phyloP scores from a whole-genome alignment of 2,797 vertebrate genomes.

The Acanthornis magna region DNA sequence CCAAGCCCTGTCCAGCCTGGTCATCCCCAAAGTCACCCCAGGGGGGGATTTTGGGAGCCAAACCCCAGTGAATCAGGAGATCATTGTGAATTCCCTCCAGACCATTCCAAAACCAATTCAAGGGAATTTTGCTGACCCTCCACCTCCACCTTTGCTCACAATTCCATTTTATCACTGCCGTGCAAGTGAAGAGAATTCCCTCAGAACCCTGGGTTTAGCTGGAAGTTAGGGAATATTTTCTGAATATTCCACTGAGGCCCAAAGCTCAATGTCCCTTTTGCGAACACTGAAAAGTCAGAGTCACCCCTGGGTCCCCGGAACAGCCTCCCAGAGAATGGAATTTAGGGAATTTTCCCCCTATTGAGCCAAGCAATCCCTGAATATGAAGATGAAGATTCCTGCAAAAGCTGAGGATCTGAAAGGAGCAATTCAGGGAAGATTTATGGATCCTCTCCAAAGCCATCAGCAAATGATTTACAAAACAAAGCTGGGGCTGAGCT shows the following conservation, averaged over 20 bases:
- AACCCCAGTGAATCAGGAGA: background rate
- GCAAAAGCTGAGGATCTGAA: background rate
- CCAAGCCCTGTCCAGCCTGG: background rate
- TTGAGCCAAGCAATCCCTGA: background rate
- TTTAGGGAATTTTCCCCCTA: background rate
- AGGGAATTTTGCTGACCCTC: background rate
- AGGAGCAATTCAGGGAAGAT: background rate
- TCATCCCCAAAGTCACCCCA: background rate
- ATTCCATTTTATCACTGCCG: background rate
- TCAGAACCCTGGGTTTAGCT: background rate
- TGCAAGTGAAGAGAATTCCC: background rate
- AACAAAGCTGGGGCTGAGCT: background rate
- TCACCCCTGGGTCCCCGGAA: background rate
- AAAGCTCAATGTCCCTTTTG: background rate
- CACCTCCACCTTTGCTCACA: background rate
- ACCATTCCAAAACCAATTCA: background rate
- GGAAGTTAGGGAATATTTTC: background rate
- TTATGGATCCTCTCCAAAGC: background rate
- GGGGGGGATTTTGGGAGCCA: background rate
- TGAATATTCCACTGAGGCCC: too few species aligned
- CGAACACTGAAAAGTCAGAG: background rate
- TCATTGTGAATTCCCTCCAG: background rate
- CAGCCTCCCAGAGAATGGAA: background rate
- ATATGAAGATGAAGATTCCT: background rate
- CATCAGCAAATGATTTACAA: slow-evolving; percentile 27